phyloP scores from a whole-genome alignment of 2,113 vertebrate species.

The Cyrtonyx montezumae region DNA sequence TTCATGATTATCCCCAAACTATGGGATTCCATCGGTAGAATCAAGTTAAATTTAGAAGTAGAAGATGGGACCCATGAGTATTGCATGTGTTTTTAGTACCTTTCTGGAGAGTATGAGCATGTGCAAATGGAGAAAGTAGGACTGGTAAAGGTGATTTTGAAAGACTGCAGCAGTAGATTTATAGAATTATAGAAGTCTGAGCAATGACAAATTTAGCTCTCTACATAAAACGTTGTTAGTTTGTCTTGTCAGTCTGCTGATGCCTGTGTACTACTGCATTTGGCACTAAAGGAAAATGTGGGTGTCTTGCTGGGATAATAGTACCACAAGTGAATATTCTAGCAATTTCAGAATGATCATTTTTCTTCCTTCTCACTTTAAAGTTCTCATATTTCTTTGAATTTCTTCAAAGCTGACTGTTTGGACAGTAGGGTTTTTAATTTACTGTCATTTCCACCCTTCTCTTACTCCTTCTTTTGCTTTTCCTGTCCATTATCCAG shows the following conservation, averaged over 20 bases:
- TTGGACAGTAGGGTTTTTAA: conserved; percentile 14
- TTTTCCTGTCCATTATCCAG: background rate
- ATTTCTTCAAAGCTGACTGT: conserved; percentile 7
- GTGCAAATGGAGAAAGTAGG: background rate
- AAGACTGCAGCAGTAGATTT: background rate
- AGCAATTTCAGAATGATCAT: conserved; percentile 17
- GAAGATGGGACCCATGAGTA: background rate
- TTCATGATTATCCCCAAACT: background rate
- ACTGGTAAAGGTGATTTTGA: background rate
- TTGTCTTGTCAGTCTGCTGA: conserved; percentile 25
- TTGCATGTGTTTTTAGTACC: background rate
- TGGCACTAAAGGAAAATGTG: conserved; percentile 2
- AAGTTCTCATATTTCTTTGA: background rate
- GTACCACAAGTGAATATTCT: conserved; percentile 8
- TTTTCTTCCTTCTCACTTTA: conserved; percentile 15
- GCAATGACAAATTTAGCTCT: background rate
- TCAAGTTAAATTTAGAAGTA: background rate
- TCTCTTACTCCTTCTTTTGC: background rate
- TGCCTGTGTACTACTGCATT: background rate
- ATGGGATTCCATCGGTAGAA: background rate
- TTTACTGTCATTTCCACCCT: background rate
- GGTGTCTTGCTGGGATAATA: conserved; percentile 20
- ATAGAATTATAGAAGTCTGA: background rate
- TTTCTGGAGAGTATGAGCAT: background rate
- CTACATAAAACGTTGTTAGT: conserved; percentile 1